These are phyloP conservation scores for Melierax canorus DNA, from an alignment of 2,113 vertebrate species.

Conservation along the genomic window DNA sequence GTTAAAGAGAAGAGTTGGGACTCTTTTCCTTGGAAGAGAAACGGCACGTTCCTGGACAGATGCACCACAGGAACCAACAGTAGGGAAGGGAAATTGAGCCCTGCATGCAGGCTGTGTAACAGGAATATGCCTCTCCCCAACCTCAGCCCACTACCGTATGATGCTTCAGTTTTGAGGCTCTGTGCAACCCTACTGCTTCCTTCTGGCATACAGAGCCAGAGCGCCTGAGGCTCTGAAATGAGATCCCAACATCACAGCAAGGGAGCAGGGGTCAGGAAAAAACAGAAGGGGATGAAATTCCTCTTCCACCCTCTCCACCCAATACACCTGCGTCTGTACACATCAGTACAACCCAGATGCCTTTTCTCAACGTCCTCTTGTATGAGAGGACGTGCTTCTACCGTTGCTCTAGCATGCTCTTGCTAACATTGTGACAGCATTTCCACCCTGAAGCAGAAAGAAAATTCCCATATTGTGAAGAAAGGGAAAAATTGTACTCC, in stretches of 20 bases:
- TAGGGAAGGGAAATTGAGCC: background rate
- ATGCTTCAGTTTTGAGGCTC: background rate
- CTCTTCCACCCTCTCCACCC: background rate
- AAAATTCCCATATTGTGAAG: background rate
- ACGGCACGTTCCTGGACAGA: background rate
- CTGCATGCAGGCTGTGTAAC: background rate
- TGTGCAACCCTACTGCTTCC: background rate
- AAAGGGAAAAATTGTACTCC: background rate
- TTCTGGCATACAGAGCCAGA: background rate
- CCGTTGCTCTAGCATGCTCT: background rate
- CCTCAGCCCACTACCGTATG: background rate
- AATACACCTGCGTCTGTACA: background rate
- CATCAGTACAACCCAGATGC: background rate
- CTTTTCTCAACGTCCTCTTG: background rate
- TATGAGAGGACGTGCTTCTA: background rate
- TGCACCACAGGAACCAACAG: background rate
- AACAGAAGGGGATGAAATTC: background rate
- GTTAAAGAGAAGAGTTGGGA: background rate
- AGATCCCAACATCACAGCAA: background rate
- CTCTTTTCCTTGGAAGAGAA: background rate
- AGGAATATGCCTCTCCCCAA: background rate
- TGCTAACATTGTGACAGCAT: background rate
- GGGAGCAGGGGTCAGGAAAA: background rate
- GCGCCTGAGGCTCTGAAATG: background rate
- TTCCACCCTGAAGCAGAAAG: background rate